These are phyloP conservation scores for Sturnira hondurensis DNA, from an alignment of 2,113 vertebrate species.

Conservation along the genomic window DNA sequence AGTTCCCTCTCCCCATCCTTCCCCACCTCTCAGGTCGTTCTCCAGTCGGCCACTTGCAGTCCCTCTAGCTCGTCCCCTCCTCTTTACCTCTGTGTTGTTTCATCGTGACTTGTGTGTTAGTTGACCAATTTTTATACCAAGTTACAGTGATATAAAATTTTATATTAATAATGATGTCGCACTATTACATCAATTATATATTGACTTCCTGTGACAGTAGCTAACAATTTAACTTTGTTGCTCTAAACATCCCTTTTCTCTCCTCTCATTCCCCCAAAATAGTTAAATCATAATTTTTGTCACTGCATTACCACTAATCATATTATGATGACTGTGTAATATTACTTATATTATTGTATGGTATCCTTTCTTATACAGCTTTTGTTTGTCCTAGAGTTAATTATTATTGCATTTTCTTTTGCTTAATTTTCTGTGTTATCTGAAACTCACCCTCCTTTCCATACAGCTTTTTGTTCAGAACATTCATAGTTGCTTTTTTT, in stretches of 20 bases:
- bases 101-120: not conserved
- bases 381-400: slow-evolving; percentile 10
- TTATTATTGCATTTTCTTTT: not conserved
- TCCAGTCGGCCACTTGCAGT: not conserved
- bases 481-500: not conserved
- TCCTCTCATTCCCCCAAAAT: not conserved
- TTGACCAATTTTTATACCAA: not conserved
- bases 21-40: not conserved
- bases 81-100: not conserved
- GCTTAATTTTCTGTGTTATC: not conserved
- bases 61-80: not conserved
- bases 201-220: not conserved
- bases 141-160: not conserved
- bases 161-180: not conserved
- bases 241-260: not conserved
- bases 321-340: not conserved
- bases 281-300: slow-evolving; percentile 15
- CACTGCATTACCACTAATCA: not conserved
- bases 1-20: not conserved
- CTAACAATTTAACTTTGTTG: not conserved
- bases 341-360: not conserved
- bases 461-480: not conserved
- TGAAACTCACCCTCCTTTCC: not conserved
- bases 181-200: not conserved
- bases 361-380: not conserved